Conservation (phyloP, 2,888 invertebrate genomes). For the Leuctra nigra region DNA sequence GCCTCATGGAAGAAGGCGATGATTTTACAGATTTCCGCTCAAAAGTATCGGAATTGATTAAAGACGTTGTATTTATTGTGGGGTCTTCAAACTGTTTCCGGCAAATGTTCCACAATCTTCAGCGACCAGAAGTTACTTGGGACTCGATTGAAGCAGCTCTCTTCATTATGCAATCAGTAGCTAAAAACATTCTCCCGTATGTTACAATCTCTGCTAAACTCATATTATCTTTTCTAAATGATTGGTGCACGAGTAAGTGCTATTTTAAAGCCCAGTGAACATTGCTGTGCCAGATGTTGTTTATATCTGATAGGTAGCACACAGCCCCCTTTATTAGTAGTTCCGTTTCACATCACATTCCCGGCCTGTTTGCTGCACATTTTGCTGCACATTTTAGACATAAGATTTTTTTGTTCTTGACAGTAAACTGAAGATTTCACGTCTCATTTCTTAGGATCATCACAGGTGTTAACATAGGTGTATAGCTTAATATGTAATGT, state of each 20-base stretch:
- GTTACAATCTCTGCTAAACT: constrained; percentile 42
- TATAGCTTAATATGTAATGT: no score
- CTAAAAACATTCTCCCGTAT: constrained; percentile 91
- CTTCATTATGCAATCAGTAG: constrained; percentile 92
- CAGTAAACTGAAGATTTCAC: no score
- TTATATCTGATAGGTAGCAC: background rate
- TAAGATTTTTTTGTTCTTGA: no score
- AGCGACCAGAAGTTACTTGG: constrained; percentile 72
- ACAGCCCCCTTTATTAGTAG: background rate
- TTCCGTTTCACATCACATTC: background rate
- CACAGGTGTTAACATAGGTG: no score
- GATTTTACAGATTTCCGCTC: constrained; percentile 80
- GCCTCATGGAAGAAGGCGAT: constrained; percentile 74
- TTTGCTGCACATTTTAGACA: background rate
- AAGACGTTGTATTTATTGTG: constrained; percentile 94
- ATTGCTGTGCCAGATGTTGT: background rate
- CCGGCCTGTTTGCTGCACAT: background rate
- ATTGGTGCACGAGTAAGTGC: no score
- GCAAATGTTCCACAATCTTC: constrained; percentile 79
- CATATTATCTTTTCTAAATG: constrained; percentile 19
- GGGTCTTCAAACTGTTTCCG: constrained; percentile 88
- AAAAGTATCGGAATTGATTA: constrained; percentile 87
- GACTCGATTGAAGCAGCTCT: constrained; percentile 89
- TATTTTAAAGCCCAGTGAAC: no score
- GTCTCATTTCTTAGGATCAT: no score